Conservation (phyloP, 2,797 vertebrate species). For the Microctenopoma stevenorrisi region DNA sequence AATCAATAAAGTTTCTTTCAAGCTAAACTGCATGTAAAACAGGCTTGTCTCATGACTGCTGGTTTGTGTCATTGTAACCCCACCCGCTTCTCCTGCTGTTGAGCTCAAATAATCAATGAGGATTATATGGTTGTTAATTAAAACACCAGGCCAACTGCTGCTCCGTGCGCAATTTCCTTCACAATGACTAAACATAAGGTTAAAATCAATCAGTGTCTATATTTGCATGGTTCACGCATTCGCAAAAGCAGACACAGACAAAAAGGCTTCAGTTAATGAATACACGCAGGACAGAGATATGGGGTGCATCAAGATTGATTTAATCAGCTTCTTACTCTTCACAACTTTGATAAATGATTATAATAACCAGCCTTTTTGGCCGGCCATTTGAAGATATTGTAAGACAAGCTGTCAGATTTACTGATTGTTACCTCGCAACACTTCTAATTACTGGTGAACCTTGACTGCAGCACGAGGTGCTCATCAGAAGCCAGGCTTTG, state of each 20-base stretch:
- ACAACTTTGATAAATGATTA: conserved; percentile 39
- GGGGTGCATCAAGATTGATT: conserved; percentile 14
- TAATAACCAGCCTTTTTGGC: background rate
- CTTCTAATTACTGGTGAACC: conserved; percentile 58
- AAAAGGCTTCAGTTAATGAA: conserved; percentile 11
- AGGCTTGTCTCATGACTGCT: conserved; percentile 1
- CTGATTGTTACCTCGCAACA: conserved; percentile 47
- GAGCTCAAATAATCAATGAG: conserved; percentile 46
- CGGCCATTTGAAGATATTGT: conserved; percentile 12
- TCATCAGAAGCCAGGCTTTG: conserved; percentile 41
- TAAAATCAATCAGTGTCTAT: conserved; percentile 45
- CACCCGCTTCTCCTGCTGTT: conserved; percentile 14
- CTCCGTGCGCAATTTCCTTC: conserved; percentile 26
- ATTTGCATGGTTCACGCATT: background rate
- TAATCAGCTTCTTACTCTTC: conserved; percentile 32
- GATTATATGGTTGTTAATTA: conserved; percentile 54
- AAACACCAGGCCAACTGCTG: conserved; percentile 23
- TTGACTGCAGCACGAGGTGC: conserved; percentile 6
- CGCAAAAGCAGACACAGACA: background rate
- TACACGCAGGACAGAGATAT: conserved; percentile 2
- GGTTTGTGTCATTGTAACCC: conserved; percentile 18
- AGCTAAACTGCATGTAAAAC: conserved; percentile 20
- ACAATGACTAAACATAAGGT: conserved; percentile 36
- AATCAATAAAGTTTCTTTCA: conserved; percentile 31
- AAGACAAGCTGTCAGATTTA: conserved; percentile 37